Conservation (phyloP, 2,797 vertebrate species). For the Helostoma temminkii region DNA sequence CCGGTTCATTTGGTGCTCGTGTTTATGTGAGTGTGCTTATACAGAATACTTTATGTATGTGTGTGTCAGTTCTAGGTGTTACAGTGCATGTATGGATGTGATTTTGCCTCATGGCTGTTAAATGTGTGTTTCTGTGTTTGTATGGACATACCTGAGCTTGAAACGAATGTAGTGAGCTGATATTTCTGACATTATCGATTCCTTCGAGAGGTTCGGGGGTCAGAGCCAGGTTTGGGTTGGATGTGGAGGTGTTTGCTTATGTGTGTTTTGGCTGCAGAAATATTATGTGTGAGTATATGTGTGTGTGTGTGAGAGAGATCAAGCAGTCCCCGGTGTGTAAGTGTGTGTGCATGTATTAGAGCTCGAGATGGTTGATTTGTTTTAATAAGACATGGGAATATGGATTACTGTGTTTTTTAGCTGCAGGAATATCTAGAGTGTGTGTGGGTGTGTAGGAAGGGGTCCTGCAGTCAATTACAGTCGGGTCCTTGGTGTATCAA, state of each 20-base stretch:
- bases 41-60: slow-evolving; percentile 2
- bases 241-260: too few relatives aligned
- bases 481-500: slow-evolving; percentile 16
- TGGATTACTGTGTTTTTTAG: slow-evolving; percentile 8
- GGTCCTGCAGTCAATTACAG: slow-evolving; percentile 9
- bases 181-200: too few relatives aligned
- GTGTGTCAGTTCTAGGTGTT: slow-evolving; percentile 19
- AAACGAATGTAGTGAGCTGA: too few relatives aligned
- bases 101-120: slow-evolving; percentile 23
- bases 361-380: not conserved
- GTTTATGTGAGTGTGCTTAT: slow-evolving; percentile 5
- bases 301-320: not conserved
- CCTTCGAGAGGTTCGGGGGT: too few relatives aligned
- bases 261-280: too few relatives aligned
- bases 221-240: too few relatives aligned
- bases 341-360: not conserved
- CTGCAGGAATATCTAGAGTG: not conserved
- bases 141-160: not conserved
- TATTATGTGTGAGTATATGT: too few relatives aligned
- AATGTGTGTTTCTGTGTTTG: slow-evolving; percentile 1
- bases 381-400: not conserved
- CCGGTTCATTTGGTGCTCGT: slow-evolving; percentile 11
- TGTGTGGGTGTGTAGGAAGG: not conserved
- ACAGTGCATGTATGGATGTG: slow-evolving; percentile 11
- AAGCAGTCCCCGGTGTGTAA: not conserved